Base-by-base conservation (phyloP, 1,140 invertebrate genomes). In the Drosophila baimaii region DNA sequence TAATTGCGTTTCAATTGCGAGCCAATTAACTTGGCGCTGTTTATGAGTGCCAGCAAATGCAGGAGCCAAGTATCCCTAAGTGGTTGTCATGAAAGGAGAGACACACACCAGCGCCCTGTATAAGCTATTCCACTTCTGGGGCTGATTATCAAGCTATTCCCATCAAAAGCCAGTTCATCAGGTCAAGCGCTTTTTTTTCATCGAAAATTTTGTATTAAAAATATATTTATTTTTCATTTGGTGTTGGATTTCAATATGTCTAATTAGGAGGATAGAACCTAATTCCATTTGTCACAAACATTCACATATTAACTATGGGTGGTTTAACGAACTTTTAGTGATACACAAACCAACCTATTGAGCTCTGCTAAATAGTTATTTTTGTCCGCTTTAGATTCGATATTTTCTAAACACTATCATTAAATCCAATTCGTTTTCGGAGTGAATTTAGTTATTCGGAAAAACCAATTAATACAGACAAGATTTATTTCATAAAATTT, bases 1-100 rank as follows among this genome's bases (percentile, higher is more conserved):
- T 88, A 89, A 88, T 83, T 89, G 84, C 73, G 46, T 71, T 80
- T 75, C 84, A 89, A 88, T 88, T 88, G 84, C 62, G 43, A 44
- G 62, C 49, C 77, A 89, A 88, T 88, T 84, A 89, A 71, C 83
- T 70, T 61, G 37, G 25, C 52, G 59, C 44, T 56, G 46, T 46
- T 41, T 52, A 70, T 35, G 56, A 69, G 52, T 74, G 64, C 46
- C 15, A 31, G n/a, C 61, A 13, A 49, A 21, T 39, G 5, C 19
- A 41, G 31, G 23, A 43, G 27, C 47, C 10, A 7, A 59, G 33
- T 23, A 37, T 37, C 33, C 5, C 15, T 19, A n/a, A 47, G 43
- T 47, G 65, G n/a, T 19, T 47, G 65, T 23, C 13, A n/a, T 39
- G 19, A 15, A 44, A 31, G 23, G 19, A 47, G 25, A 21, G 15